Conservation (phyloP, 2,888 invertebrate species). For the Drosophila affinis region DNA sequence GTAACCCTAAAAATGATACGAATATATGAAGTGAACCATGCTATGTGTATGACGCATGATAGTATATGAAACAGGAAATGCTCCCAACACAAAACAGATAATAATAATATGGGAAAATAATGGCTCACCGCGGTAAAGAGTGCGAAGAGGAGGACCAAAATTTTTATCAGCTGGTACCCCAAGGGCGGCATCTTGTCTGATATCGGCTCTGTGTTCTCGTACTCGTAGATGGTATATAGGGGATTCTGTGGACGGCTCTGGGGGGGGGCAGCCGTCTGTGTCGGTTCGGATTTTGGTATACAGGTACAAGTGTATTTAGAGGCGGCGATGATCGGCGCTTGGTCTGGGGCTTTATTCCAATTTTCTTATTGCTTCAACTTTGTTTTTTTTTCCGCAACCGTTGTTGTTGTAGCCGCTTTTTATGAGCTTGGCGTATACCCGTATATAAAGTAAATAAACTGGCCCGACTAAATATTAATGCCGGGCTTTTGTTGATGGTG, state of each 20-base stretch:
- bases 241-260: constrained; percentile 32
- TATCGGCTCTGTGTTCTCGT: not conserved
- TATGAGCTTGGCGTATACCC: constrained; percentile 45
- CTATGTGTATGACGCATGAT: constrained; percentile 3
- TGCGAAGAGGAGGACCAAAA: constrained; percentile 60
- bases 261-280: constrained; percentile 31
- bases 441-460: constrained; percentile 68
- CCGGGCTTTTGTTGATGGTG: constrained; percentile 55
- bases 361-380: constrained; percentile 22
- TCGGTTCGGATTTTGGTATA: constrained; percentile 21
- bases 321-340: constrained; percentile 12
- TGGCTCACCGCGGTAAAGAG: constrained; percentile 62
- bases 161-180: constrained; percentile 63
- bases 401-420: constrained; percentile 13
- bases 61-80: constrained; percentile 1
- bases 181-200: constrained; percentile 53
- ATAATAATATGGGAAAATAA: not conserved
- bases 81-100: constrained; percentile 17
- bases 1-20: not conserved
- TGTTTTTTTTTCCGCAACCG: constrained; percentile 5
- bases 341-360: constrained; percentile 2
- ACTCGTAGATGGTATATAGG: not conserved
- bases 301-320: constrained; percentile 6
- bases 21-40: not conserved
- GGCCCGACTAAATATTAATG: constrained; percentile 69